Base-by-base conservation (phyloP, 2,113 vertebrate genomes). In the Boleophthalmus pectinirostris region DNA sequence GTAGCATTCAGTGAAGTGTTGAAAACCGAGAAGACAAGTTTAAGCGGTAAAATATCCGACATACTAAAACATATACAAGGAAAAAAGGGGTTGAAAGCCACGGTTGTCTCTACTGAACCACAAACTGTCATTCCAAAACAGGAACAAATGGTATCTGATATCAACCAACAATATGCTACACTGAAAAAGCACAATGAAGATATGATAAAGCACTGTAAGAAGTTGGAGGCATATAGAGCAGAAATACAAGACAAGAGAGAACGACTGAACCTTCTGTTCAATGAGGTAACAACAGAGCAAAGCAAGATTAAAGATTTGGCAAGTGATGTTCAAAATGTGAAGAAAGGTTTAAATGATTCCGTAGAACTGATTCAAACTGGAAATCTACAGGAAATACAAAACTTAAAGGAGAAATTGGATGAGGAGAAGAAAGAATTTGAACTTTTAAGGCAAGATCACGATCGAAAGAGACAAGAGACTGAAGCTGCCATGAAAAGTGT, bases 401-500 rank as follows among this genome's bases (percentile, higher is more conserved):
- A 21, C 6, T 21, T 66, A 15, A 47, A 46, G 20, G 9, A 38
- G 33, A 23, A 13, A 47, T 16, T 45, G 14, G 3, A 49, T 0
- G 2, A 5, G 25, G 70, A 83, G 66, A 79, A 43, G 46, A 1
- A 78, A 53, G 75, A 76, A 3, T 3, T 85, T 10, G 47, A 85
- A 7, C 0, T 11, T 12, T 16, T 71, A 3, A 83, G 20, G 45
- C 71, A 46, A 0, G 2, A 70, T 25, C 14, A 80, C 8, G 70
- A 61, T 11, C 21, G 51, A 8, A 45, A 60, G 24, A 73, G 60
- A 51, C 21, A 84, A 60, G 75, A 82, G 11, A 2, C 66, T 2
- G 53, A 78, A 43, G 45, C 24, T 13, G 15, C 58, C 1, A 70
- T 65, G 51, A 65, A 66, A 0, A 68, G 2, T n/a, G 51, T 83